Evolutionary conservation across 2,888 invertebrate species (phyloP).

Genomic region (Drosophila lacicola): DNA sequence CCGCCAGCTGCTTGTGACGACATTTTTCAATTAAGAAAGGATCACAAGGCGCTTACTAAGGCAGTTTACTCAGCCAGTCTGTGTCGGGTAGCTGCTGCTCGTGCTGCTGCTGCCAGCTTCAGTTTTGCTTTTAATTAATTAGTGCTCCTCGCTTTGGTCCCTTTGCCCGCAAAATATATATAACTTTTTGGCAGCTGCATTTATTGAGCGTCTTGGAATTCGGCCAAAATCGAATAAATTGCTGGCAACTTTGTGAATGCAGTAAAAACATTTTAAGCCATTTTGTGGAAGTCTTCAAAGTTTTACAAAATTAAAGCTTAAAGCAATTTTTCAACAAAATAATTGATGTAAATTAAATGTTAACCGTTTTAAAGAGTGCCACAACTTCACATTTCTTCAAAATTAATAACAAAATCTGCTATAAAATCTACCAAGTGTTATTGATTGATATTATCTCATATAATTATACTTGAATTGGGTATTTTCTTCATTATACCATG

Average conservation of each 20-base stretch:
- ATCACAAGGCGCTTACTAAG: constrained; percentile 80
- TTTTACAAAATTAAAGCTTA: neutral
- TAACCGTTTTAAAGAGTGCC: too few species aligned
- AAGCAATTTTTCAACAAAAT: neutral
- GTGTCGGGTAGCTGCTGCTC: constrained; percentile 5
- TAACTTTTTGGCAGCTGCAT: constrained; percentile 65
- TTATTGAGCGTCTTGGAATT: constrained; percentile 41
- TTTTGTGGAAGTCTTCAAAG: constrained; percentile 9
- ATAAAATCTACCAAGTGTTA: neutral
- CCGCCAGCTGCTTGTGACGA: constrained; percentile 67
- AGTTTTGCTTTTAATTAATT: constrained; percentile 69
- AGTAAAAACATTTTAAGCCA: constrained; percentile 23
- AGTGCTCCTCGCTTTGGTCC: constrained; percentile 40
- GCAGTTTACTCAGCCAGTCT: constrained; percentile 61
- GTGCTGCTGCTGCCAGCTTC: constrained; percentile 33
- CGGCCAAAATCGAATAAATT: constrained; percentile 43
- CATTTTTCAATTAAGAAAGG: constrained; percentile 83
- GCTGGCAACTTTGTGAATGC: constrained; percentile 24
- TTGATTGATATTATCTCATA: constrained; percentile 1
- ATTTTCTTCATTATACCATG: neutral
- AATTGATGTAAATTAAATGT: neutral
- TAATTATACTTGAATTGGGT: neutral
- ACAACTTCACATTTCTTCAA: too few species aligned
- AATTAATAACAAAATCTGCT: too few species aligned
- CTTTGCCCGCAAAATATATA: constrained; percentile 9